Conservation (phyloP, 2,113 vertebrate genomes). For the Dicrurus megarhynchus region DNA sequence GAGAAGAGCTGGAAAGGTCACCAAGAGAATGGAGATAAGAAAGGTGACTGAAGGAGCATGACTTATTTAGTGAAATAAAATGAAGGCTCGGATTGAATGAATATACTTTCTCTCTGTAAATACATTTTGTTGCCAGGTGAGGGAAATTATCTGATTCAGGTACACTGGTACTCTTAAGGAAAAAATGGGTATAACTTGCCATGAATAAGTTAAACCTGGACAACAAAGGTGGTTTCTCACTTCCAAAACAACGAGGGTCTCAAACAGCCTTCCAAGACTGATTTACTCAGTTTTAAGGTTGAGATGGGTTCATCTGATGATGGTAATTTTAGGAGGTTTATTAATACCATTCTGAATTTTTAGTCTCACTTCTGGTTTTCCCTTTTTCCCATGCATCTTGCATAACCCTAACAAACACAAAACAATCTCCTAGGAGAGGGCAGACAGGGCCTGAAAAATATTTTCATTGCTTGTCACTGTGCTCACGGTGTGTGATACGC, state of each 20-base stretch:
- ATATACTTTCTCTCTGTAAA: neutral
- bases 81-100: neutral
- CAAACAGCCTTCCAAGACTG: neutral
- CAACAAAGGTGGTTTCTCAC: neutral
- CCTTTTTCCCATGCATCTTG: neutral
- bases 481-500: neutral
- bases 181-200: neutral
- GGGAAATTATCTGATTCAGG: neutral
- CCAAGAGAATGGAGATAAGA: neutral
- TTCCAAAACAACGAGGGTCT: neutral
- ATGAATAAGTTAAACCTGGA: neutral
- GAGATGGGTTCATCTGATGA: neutral
- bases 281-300: neutral
- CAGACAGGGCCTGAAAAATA: constrained; percentile 1
- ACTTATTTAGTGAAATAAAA: neutral
- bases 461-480: constrained; percentile 22
- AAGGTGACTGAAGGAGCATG: neutral
- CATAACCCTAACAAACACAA: neutral
- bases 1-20: neutral
- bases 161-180: neutral
- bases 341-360: neutral
- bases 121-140: neutral
- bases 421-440: neutral
- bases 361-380: neutral
- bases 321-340: neutral